Conservation (phyloP, 2,888 invertebrate genomes). For the Nasonia oneida region DNA sequence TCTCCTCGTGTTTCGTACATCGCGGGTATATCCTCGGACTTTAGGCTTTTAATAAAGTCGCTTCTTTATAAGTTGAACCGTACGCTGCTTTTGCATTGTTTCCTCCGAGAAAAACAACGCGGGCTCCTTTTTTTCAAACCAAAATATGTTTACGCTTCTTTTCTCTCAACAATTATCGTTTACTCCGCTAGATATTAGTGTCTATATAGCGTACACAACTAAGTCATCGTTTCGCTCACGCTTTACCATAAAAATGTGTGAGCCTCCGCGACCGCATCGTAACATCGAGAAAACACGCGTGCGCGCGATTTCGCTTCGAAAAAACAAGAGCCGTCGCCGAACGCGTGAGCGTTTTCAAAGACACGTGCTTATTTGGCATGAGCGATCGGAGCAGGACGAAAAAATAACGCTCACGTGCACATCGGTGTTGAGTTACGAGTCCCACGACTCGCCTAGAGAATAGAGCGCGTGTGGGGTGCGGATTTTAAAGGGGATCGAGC, state of each 20-base stretch:
- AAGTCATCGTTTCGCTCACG: neutral
- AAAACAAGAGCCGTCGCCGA: neutral
- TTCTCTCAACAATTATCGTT: neutral
- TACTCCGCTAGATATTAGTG: neutral
- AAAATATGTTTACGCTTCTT: neutral
- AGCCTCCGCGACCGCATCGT: conserved; percentile 25
- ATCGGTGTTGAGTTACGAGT: conserved; percentile 26
- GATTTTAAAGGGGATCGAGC: neutral
- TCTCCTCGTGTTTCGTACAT: neutral
- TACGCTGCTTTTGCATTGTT: neutral
- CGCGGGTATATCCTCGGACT: neutral
- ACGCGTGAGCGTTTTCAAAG: conserved; percentile 16
- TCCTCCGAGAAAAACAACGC: neutral
- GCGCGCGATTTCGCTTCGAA: neutral
- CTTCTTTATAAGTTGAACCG: neutral
- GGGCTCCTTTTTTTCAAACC: too few species aligned
- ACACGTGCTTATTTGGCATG: conserved; percentile 32
- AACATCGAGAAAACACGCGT: neutral
- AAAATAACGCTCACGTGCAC: conserved; percentile 19
- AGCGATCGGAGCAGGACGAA: neutral
- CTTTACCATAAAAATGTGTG: neutral
- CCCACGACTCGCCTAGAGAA: neutral
- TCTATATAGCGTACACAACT: neutral
- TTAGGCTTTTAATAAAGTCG: neutral
- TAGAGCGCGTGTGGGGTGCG: neutral